These are phyloP conservation scores for Microplitis manilae DNA, from an alignment of 2,888 invertebrate species.

Conservation along the genomic window DNA sequence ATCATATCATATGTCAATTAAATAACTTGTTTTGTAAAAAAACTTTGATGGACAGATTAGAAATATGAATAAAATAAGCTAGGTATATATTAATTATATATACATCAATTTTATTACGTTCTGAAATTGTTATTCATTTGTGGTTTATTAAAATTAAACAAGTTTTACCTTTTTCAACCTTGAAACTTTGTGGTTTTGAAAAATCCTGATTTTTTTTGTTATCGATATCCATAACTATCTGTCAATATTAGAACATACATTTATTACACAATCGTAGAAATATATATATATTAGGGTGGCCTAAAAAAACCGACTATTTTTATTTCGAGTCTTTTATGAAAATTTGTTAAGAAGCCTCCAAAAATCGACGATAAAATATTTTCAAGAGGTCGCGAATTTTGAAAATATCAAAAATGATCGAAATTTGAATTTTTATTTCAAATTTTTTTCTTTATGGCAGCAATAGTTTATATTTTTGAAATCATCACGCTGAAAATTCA, in stretches of 20 bases:
- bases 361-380: too few species aligned
- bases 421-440: too few species aligned
- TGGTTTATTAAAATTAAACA: not conserved
- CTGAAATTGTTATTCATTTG: not conserved
- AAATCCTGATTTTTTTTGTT: conserved; percentile 18
- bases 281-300: not conserved
- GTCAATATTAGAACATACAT: not conserved
- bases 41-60: not conserved
- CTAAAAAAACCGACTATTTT: too few species aligned
- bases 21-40: not conserved
- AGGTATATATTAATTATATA: not conserved
- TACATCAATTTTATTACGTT: not conserved
- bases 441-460: too few species aligned
- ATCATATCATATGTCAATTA: not conserved
- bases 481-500: too few species aligned
- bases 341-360: too few species aligned
- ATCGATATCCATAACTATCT: conserved; percentile 19
- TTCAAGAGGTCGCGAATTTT: too few species aligned
- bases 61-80: not conserved
- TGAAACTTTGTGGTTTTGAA: conserved; percentile 23
- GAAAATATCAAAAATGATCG: too few species aligned
- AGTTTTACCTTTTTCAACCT: conserved; percentile 34
- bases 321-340: too few species aligned
- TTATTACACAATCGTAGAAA: not conserved
- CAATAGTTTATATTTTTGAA: too few species aligned